Percentiles rank a stretch among this genome's conserved stretches.
Evolutionary conservation across 64 coral and sea anemone species (phyloP).

Genomic region (Montipora capricornis): DNA sequence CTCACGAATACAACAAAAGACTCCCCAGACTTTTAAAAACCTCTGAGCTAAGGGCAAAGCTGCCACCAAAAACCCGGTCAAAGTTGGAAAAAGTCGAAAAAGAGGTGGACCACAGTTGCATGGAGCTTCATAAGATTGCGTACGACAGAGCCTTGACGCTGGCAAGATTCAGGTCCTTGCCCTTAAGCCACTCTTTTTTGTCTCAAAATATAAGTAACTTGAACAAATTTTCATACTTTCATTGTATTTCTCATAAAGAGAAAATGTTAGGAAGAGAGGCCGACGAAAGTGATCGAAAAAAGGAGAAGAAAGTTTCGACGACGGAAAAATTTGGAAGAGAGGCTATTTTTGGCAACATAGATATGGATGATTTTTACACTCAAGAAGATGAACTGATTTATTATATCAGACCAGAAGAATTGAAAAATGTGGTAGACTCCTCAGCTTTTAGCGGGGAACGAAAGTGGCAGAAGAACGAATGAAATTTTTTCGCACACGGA

Average conservation of each 20-base stretch:
- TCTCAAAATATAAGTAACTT: conserved; percentile 52
- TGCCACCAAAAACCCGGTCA: conserved; percentile 19
- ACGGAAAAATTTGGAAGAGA: conserved; percentile 2
- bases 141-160: conserved; percentile 82
- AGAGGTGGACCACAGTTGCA: conserved; percentile 72
- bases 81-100: background rate
- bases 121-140: conserved; percentile 66
- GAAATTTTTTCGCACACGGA: background rate
- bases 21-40: conserved; percentile 84
- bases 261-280: conserved; percentile 23
- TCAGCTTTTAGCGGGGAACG: background rate
- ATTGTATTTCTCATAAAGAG: conserved; percentile 43
- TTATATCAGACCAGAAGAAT: conserved; percentile 77
- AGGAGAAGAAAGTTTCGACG: background rate
- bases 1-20: conserved; percentile 76
- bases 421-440: conserved; percentile 63
- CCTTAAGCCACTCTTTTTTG: conserved; percentile 53
- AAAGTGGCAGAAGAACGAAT: background rate
- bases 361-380: conserved; percentile 91
- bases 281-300: conserved; percentile 5
- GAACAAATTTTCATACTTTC: conserved; percentile 81
- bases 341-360: conserved; percentile 81
- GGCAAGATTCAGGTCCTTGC: conserved; percentile 77
- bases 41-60: conserved; percentile 76
- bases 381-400: conserved; percentile 89